Evolutionary conservation across 2,888 invertebrate genomes (phyloP).

Genomic region (Baccha elongata): DNA sequence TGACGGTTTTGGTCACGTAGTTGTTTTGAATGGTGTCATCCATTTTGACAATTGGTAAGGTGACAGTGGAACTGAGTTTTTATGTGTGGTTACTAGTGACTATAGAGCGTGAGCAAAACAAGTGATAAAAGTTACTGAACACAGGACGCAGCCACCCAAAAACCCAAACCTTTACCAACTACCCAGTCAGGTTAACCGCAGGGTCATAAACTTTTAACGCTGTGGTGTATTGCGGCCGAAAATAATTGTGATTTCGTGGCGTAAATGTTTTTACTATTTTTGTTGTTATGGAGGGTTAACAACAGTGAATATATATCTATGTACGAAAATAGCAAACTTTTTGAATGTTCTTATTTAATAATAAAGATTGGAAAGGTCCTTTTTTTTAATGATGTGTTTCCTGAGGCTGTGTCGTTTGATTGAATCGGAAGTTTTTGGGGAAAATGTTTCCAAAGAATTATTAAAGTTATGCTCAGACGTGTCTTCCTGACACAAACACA

Average conservation of each 20-base stretch:
- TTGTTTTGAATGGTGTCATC: constrained; percentile 67
- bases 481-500: background rate
- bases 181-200: constrained; percentile 54
- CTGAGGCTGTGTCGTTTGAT: constrained; percentile 8
- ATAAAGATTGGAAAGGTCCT: background rate
- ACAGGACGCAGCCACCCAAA: too few species aligned
- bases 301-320: background rate
- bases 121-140: constrained; percentile 67
- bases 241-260: constrained; percentile 68
- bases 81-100: constrained; percentile 38
- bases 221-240: too few species aligned
- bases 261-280: constrained; percentile 38
- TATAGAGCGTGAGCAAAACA: constrained; percentile 55
- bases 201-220: constrained; percentile 57
- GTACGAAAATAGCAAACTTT: constrained; percentile 7
- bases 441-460: background rate
- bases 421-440: constrained; percentile 28
- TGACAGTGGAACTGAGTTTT: constrained; percentile 34
- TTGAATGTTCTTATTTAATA: constrained; percentile 43
- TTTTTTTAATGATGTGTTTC: constrained; percentile 12
- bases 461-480: background rate
- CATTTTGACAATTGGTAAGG: constrained; percentile 50
- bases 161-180: background rate
- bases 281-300: background rate
- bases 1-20: constrained; percentile 64